These are phyloP conservation scores for Nephrocerus scutellatus DNA, from an alignment of 2,888 invertebrate genomes.

Conservation along the genomic window DNA sequence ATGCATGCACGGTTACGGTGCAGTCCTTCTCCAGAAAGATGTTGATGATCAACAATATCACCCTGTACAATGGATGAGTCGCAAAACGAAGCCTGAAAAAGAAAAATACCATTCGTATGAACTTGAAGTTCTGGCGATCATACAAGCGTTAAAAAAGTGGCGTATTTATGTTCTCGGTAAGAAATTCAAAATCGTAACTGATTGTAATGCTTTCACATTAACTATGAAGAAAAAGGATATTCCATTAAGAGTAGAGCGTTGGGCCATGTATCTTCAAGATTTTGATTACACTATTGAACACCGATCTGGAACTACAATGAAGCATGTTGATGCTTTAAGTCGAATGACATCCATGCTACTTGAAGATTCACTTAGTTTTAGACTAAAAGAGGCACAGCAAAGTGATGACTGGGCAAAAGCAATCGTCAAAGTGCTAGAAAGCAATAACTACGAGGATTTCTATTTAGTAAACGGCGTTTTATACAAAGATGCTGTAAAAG, in stretches of 20 bases:
- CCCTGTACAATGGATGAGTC: conserved; percentile 24
- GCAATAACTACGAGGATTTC: background rate
- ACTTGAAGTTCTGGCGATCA: conserved; percentile 23
- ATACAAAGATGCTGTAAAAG: conserved; percentile 4
- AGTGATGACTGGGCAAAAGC: background rate
- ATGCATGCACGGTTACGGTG: conserved; percentile 13
- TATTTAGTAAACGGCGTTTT: conserved; percentile 2
- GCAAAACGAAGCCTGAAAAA: conserved; percentile 22
- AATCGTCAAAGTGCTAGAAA: background rate
- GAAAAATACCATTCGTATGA: conserved; percentile 24
- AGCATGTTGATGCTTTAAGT: conserved; percentile 21
- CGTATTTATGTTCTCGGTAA: conserved; percentile 11
- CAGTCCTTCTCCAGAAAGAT: conserved; percentile 12
- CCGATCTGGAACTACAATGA: conserved; percentile 16
- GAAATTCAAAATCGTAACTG: conserved; percentile 6
- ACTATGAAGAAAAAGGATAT: conserved; percentile 15
- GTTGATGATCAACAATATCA: conserved; percentile 20
- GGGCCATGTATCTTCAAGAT: conserved; percentile 20
- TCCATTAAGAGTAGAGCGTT: conserved; percentile 17
- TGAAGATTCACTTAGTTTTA: background rate
- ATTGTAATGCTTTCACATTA: conserved; percentile 12
- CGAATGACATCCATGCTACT: background rate
- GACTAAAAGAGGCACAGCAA: background rate
- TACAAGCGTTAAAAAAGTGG: conserved; percentile 24
- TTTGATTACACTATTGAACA: conserved; percentile 20